Percentiles rank a stretch among this genome's conserved stretches.
Evolutionary conservation across 1,140 invertebrate species (phyloP).

Genomic region (Notospermus geniculatus): DNA sequence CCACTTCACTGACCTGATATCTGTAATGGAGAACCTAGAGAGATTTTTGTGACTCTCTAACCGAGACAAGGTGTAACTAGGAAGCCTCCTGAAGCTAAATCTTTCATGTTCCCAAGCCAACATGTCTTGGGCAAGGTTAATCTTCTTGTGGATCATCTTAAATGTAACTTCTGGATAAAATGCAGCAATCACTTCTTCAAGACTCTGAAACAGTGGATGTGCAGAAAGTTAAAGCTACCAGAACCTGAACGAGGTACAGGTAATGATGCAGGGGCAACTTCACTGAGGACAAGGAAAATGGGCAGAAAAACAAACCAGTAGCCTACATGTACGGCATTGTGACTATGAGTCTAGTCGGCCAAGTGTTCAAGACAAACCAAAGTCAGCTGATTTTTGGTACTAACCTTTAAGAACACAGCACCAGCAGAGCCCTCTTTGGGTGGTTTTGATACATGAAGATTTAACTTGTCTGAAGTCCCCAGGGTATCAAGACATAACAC

Average conservation of each 20-base stretch:
- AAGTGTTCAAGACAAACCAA: not conserved
- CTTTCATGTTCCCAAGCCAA: slow-evolving; percentile 97
- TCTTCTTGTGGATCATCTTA: slow-evolving; percentile 91
- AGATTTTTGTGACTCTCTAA: slow-evolving; percentile 60
- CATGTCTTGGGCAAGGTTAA: slow-evolving; percentile 90
- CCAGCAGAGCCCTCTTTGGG: slow-evolving; percentile 81
- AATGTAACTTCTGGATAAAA: slow-evolving; percentile 60
- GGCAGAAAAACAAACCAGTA: no score
- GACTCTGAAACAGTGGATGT: slow-evolving; percentile 48
- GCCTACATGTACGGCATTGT: not conserved
- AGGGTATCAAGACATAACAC: slow-evolving; percentile 90
- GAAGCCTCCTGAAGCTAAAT: slow-evolving; percentile 86
- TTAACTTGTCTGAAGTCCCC: slow-evolving; percentile 65
- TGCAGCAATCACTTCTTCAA: slow-evolving; percentile 35
- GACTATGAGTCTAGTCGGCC: not conserved
- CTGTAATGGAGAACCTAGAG: slow-evolving; percentile 52
- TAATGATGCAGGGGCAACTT: no score
- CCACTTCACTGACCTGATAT: slow-evolving; percentile 52
- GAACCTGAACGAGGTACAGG: no score
- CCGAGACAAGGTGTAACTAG: slow-evolving; percentile 87
- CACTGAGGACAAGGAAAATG: no score
- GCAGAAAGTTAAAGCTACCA: no score
- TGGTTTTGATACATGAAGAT: slow-evolving; percentile 94
- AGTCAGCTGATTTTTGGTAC: slow-evolving; percentile 3
- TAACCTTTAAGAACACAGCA: slow-evolving; percentile 68